Conservation (phyloP, 37 sponge, comb jelly and placozoan species). For the Spongilla lacustris region DNA sequence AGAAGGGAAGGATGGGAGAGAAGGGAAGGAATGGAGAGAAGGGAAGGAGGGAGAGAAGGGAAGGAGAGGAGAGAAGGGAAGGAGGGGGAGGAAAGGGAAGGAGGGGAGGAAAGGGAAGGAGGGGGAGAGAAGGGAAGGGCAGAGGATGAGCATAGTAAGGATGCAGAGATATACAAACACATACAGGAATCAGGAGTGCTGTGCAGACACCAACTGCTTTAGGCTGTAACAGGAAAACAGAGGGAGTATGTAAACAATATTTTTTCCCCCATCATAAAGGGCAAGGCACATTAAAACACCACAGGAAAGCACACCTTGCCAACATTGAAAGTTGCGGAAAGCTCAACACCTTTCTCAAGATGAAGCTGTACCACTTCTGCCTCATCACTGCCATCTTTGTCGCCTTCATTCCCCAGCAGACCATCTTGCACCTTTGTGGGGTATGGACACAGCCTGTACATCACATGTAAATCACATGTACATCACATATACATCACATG, state of each 20-base stretch:
- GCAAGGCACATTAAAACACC: background rate
- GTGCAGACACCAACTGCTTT: background rate
- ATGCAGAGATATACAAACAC: background rate
- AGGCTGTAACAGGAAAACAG: background rate
- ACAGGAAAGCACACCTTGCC: background rate
- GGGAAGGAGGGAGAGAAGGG: no score
- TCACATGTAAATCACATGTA: background rate
- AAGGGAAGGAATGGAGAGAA: background rate
- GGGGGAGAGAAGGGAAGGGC: background rate
- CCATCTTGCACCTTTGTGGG: background rate
- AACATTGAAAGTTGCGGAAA: background rate
- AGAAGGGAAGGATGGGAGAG: background rate
- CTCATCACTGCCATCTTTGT: background rate
- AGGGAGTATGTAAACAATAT: background rate
- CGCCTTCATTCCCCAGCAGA: background rate
- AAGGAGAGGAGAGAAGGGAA: background rate
- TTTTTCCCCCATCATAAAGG: background rate
- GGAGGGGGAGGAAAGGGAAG: background rate
- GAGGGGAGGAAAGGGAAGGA: background rate
- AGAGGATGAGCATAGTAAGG: background rate
- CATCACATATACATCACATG: no score
- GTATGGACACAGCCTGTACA: background rate
- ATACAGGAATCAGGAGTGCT: background rate
- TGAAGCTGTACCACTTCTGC: background rate
- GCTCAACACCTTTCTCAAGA: background rate